Conservation (phyloP, 2,113 vertebrate genomes). For the Larimichthys polyactis region DNA sequence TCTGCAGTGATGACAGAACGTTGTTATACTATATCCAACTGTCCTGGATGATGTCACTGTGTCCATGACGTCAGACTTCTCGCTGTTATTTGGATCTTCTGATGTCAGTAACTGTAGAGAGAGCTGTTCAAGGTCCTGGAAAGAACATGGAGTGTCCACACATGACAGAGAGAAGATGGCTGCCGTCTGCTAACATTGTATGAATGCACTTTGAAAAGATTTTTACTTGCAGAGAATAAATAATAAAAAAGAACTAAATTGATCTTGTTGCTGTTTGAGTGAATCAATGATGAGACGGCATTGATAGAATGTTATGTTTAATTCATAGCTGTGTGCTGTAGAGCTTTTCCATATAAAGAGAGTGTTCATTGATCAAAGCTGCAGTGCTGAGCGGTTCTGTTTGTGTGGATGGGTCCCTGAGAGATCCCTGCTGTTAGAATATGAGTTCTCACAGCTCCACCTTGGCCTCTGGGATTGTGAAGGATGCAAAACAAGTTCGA, state of each 20-base stretch:
- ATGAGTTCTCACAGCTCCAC: constrained; percentile 1
- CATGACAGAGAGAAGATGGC: neutral
- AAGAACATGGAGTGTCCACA: constrained; percentile 1
- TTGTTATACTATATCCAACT: neutral
- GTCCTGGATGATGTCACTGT: neutral
- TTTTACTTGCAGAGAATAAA: constrained; percentile 72
- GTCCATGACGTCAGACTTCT: neutral
- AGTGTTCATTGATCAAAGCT: neutral
- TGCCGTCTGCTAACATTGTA: constrained; percentile 74
- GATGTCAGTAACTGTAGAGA: neutral
- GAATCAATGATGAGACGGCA: neutral
- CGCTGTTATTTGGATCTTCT: neutral
- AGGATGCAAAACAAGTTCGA: neutral
- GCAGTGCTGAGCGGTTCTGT: neutral
- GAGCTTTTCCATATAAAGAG: neutral
- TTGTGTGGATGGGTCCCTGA: neutral
- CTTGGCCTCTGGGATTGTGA: neutral
- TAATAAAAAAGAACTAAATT: constrained; percentile 32
- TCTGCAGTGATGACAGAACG: neutral
- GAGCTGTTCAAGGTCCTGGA: constrained; percentile 6
- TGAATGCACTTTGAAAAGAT: constrained; percentile 75
- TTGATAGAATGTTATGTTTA: neutral
- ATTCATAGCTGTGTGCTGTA: neutral
- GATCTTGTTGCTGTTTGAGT: constrained; percentile 15
- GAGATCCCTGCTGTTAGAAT: neutral